Base-by-base conservation (phyloP, 2,113 vertebrate species). In the Picathartes gymnocephalus region DNA sequence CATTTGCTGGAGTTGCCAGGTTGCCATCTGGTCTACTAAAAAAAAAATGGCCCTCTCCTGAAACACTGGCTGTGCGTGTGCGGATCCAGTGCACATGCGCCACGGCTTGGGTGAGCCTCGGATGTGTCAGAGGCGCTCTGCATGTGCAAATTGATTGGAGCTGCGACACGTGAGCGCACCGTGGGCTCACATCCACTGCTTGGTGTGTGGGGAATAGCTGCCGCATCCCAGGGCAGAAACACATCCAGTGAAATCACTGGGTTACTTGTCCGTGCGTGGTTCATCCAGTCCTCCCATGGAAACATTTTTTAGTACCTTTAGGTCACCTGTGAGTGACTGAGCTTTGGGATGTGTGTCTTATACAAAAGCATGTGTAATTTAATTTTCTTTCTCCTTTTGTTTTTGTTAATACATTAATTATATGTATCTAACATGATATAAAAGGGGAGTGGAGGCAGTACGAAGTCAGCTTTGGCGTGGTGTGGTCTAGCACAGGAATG, bases 11-110 rank as follows among this genome's bases (percentile, higher is more conserved):
- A 80, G 92, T 39, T 93, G 95, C 95, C 95, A 95, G 95, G 93
- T 95, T 96, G 96, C 95, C 96, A 93, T 96, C 93, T 96, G 95
- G 66, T 82, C 95, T 65, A 42, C 30, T 91, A 9, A 66, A 69
- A 93, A 69, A 93, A 70, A 95, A 94, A 87, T 28, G 90, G 81
- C 88, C 96, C 87, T 93, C 61, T 86, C 92, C 73, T 72, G 81
- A 5, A 85, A 23, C 61, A 21, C 51, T 39, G 86, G n/a, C 86
- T 28, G 65, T 81, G 87, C 53, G 4, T n/a, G 95, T 60, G 66
- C 7, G 0, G 65, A 4, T 3, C 42, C 19, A 2, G 90, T 1
- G 88, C 66, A 11, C 92, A 44, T 71, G 95, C 65, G 57, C 53
- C 1, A 4, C 6, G 45, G 78, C 90, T 24, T 10, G 73, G 53